These are phyloP conservation scores for Hippocampus barbouri DNA, from an alignment of 2,113 vertebrate species.

Conservation along the genomic window DNA sequence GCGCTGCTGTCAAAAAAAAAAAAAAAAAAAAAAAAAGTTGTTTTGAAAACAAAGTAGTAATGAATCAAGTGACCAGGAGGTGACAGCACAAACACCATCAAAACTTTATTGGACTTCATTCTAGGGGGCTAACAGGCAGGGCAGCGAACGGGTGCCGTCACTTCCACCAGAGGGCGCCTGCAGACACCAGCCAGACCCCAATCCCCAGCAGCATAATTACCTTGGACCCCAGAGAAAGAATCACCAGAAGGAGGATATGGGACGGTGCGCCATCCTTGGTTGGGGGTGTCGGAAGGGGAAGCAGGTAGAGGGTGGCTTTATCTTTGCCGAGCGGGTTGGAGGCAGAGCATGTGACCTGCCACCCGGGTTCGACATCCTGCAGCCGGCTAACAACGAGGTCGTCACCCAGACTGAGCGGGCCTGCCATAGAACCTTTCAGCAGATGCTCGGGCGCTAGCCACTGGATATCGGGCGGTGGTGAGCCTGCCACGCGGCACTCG, in stretches of 20 bases:
- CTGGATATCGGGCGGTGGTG: conserved; percentile 75
- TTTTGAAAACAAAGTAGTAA: not conserved
- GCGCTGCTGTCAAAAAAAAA: too few species aligned
- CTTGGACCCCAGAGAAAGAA: conserved; percentile 59
- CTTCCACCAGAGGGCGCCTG: conserved; percentile 32
- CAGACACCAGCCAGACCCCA: conserved; percentile 54
- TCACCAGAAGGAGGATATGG: conserved; percentile 59
- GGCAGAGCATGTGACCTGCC: conserved; percentile 85
- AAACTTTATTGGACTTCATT: conserved; percentile 1
- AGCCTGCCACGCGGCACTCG: conserved; percentile 81
- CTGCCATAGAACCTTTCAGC: conserved; percentile 41
- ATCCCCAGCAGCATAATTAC: conserved; percentile 59
- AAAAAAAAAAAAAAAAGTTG: not conserved
- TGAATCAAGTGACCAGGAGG: not conserved
- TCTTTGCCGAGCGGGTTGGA: conserved; percentile 73
- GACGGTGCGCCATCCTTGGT: not conserved
- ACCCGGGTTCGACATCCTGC: conserved; percentile 69
- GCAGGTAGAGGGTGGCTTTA: conserved; percentile 68
- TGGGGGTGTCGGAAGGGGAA: conserved; percentile 27
- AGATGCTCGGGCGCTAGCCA: conserved; percentile 74
- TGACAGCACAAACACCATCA: not conserved
- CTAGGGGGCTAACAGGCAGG: not conserved
- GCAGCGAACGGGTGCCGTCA: conserved; percentile 4
- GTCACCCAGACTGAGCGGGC: conserved; percentile 33
- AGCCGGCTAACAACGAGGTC: conserved; percentile 78